phyloP scores from a whole-genome alignment of 2,113 vertebrate species.

The Catharus fuscescens region DNA sequence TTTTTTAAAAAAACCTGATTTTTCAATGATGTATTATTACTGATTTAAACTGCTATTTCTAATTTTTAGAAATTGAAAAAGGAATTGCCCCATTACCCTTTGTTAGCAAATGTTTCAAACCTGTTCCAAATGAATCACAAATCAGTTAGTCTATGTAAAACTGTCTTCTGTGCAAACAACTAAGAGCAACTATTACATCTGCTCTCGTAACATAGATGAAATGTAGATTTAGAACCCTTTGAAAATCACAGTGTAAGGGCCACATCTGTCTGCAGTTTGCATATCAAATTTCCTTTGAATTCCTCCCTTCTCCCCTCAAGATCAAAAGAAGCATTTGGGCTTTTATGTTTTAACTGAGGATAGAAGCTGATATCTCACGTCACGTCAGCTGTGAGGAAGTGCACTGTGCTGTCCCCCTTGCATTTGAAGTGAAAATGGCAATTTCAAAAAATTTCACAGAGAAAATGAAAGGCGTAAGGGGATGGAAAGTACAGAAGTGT shows the following conservation, averaged over 20 bases:
- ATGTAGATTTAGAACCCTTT: neutral
- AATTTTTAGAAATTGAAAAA: neutral
- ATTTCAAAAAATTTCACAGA: conserved; percentile 54
- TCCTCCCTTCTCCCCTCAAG: neutral
- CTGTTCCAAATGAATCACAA: neutral
- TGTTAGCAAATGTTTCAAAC: neutral
- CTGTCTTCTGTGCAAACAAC: neutral
- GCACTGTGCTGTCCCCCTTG: neutral
- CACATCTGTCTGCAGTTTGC: neutral
- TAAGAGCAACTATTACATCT: neutral
- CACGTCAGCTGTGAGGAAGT: neutral
- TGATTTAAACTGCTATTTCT: neutral
- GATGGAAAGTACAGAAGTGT: neutral
- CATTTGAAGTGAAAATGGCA: conserved; percentile 59
- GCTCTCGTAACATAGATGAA: neutral
- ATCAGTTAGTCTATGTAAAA: neutral
- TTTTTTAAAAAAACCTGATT: neutral
- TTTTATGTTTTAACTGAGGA: conserved; percentile 32
- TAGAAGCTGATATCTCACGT: neutral
- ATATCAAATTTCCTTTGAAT: conserved; percentile 1
- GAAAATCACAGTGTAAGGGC: neutral
- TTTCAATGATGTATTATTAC: neutral
- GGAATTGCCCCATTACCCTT: neutral
- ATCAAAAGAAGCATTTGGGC: conserved; percentile 40
- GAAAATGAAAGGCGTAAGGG: conserved; percentile 18